Evolutionary conservation across 2,797 vertebrate genomes (phyloP), one percentile per base, ranked within the genome.

Genomic region (Potorous gilbertii): DNA sequence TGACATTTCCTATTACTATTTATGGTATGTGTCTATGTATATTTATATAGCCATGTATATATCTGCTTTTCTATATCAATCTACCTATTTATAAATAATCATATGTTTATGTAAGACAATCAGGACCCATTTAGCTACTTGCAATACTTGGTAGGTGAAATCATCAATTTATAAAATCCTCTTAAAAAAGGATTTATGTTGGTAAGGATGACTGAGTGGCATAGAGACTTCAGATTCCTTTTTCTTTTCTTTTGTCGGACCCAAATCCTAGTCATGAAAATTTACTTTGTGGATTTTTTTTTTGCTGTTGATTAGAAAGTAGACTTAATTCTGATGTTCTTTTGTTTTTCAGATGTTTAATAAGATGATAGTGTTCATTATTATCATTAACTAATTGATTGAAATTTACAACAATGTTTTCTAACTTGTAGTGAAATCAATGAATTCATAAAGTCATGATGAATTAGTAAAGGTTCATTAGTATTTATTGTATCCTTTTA

Each of bases 381-480:
- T 29, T 95, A 90, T 13, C 40, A 21, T 96, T 50, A 56, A 55
- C 56, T 54, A n/a, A 90, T 40, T 95, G 13, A 13, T 96, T 55
- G 93, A 18, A 18, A 90, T 91, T 95, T 96, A 91, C 56, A 96
- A 94, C 52, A 94, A 24, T 95, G 50, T 59, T 46, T 97, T 95
- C 56, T 29, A 11, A 1, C 1, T 92, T 92, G 21, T 95, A 55
- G 14, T 0, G 55, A 55, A 54, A 93, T 57, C 27, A 81, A 29
- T 94, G 74, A 3, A 11, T 34, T 96, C 57, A 8, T 10, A 94
- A 95, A 94, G 29, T 94, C 24, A 91, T 93, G 92, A 50, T 18
- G 92, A 97, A 94, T 96, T 95, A 34, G 11, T 56, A 90, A 52
- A 96, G 18, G 40, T 90, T 94, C 55, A 34, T 96, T 95, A 16